Base-by-base conservation (phyloP, 2,113 vertebrate species). In the Orcinus orca region DNA sequence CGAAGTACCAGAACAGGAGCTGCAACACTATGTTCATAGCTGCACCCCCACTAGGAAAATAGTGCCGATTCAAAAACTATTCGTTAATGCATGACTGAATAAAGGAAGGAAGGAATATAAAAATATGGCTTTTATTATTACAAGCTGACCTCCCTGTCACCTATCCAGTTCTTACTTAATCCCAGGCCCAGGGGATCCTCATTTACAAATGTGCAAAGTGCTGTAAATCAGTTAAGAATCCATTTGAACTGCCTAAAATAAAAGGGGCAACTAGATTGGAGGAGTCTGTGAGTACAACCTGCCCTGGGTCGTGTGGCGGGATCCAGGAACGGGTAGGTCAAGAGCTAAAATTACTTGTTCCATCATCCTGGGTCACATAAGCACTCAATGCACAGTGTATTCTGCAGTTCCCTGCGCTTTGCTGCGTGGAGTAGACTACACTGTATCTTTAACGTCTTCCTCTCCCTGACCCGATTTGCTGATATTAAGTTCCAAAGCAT, bases 381-480 rank as follows among this genome's bases (percentile, higher is more conserved):
- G 86, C 33, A 68, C 25, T 77, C 63, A 70, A 18, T 17, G 8
- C n/a, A 55, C 14, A 44, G 9, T 53, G 18, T 44, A 36, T 36
- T 85, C 12, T 41, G n/a, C 7, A 47, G 44, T 26, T 3, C 47
- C 26, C 11, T 90, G 25, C 11, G 29, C 3, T 38, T 29, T 77
- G 67, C 67, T 82, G 29, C 8, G n/a, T n/a, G 44, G 38, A 62
- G 4, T 18, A 88, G 38, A 79, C 29, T 12, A 36, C 7, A n/a
- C 25, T 76, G 6, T 47, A 88, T 81, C 73, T 93, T 88, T n/a
- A 97, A 93, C 23, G 88, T 76, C 50, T 77, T 70, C 95, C 67
- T 93, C 38, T 95, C 36, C 21, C 33, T 94, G 68, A 2, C 12
- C 38, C 8, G 29, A 18, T 73, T 88, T 71, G 31, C 21, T 93